Evolutionary conservation across 1,140 invertebrate species (phyloP), one percentile per base, ranked within the genome.

Genomic region (Halictus rubicundus): DNA sequence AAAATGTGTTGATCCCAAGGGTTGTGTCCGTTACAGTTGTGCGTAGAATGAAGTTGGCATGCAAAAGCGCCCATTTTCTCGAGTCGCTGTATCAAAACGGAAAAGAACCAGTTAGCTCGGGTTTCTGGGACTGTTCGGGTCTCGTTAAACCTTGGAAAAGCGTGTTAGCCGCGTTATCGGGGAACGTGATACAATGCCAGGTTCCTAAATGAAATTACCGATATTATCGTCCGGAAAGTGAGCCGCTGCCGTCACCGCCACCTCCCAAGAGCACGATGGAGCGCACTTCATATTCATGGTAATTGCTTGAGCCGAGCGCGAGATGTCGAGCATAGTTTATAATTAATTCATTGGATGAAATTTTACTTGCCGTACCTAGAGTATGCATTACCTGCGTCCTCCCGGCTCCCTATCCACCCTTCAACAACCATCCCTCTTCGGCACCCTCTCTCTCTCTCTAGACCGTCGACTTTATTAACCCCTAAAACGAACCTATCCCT

Each of bases 311-410:
- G 68, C 68, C 69, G 76, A 59, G 68, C 54, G 61, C 68, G 87
- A 75, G 68, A 82, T 73, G 75, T 81, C 79, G 69, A 72, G 72
- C 80, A 27, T 79, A 87, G 83, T 89, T 88, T 89, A 85, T 89
- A 89, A 89, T 89, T 89, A 89, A 89, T 89, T 89, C 88, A 89
- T 88, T 83, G 85, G 78, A 89, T 89, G 88, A 89, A 89, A 89
- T 81, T 89, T 88, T 88, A 84, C 83, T 78, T 60, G 75, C 54
- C 82, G 78, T 81, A 80, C 59, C 84, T 66, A 78, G n/a, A n/a
- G 76, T 87, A 84, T 87, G 87, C 81, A 83, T 87, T 88, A 78
- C 68, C 69, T 54, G 60, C 66, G 42, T 81, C 70, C 60, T 64
- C 37, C 37, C 8, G 54, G 42, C 42, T 46, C 42, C 42, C 14